Evolutionary conservation across 2,888 invertebrate genomes (phyloP), one percentile per base, ranked within the genome.

Genomic region (Andrena fulva): DNA sequence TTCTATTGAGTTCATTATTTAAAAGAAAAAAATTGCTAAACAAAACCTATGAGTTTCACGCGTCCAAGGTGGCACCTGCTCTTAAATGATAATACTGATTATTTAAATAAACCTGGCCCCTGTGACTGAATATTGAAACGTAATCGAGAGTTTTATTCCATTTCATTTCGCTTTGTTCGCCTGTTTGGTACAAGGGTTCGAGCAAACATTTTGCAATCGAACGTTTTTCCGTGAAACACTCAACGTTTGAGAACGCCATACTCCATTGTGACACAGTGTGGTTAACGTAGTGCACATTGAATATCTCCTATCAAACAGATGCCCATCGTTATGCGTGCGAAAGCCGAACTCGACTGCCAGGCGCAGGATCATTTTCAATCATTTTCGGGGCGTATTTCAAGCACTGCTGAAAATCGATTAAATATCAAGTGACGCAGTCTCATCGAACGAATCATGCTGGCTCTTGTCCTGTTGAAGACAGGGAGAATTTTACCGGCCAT

Each of bases 321-420:
- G 31, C 20, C 31, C 56, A 52, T 42, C 54, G 69, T 71, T 33
- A 70, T 68, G 52, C 59, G 20, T 42, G 52, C 54, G 77, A 82
- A 77, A 72, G 27, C 31, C 59, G 20, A 56, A 74, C 59, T 66
- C 66, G 70, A 70, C 87, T 87, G 85, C 79, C 87, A 85, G 60
- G 31, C 29, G 59, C 86, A 87, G 64, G 63, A 80, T 85, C 82
- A 86, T 86, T 82, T 86, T 79, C 87, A 77, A 86, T 87, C 79
- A 86, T 87, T 88, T 88, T 77, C 70, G 56, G 12, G 50, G 76
- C 67, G 68, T 75, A 69, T 78, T 88, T 79, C 72, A 60, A 81
- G 80, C 73, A 60, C 71, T 48, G 52, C 54, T 35, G 56, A 72
- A 85, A 81, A 76, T 87, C 80, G 70, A 86, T 88, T 79, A 85